Percentiles rank a stretch among this genome's conserved stretches.
Evolutionary conservation across 2,888 invertebrate species (phyloP).

Genomic region (Calephelis perditalis): DNA sequence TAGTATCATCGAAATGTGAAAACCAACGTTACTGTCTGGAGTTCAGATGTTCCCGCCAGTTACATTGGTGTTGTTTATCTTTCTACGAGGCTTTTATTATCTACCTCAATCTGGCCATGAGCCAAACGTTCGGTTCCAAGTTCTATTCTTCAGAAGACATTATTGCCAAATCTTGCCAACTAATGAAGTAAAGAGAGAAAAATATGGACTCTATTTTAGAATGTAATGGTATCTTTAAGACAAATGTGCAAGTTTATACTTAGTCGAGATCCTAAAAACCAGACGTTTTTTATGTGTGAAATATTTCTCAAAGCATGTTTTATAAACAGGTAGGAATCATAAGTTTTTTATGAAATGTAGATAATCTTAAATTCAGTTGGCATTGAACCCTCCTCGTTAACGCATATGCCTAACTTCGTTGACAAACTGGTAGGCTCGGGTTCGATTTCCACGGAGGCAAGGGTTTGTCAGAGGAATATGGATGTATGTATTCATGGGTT

Average conservation of each 20-base stretch:
- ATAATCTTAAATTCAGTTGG: too few species aligned
- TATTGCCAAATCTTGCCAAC: slow-evolving; percentile 29
- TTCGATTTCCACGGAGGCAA: too few species aligned
- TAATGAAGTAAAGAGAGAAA: slow-evolving; percentile 26
- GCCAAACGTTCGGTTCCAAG: slow-evolving; percentile 27
- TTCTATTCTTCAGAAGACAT: slow-evolving; percentile 26
- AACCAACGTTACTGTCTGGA: slow-evolving; percentile 11
- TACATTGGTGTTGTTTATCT: slow-evolving; percentile 26
- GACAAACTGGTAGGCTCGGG: too few species aligned
- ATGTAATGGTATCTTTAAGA: background rate
- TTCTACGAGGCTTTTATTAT: slow-evolving; percentile 35
- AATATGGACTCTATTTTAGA: slow-evolving; percentile 16
- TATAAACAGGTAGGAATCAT: too few species aligned
- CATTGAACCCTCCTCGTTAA: too few species aligned
- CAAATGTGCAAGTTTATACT: background rate
- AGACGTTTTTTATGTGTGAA: too few species aligned
- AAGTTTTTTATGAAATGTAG: too few species aligned
- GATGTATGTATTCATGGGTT: too few species aligned
- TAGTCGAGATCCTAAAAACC: too few species aligned
- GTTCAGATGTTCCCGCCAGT: slow-evolving; percentile 17
- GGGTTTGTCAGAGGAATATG: too few species aligned
- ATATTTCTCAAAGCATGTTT: too few species aligned
- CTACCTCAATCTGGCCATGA: slow-evolving; percentile 28
- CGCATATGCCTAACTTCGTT: too few species aligned
- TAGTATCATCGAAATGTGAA: background rate